Evolutionary conservation across 2,888 invertebrate species (phyloP), one percentile per base, ranked within the genome.

Genomic region (Cybosia mesomella): DNA sequence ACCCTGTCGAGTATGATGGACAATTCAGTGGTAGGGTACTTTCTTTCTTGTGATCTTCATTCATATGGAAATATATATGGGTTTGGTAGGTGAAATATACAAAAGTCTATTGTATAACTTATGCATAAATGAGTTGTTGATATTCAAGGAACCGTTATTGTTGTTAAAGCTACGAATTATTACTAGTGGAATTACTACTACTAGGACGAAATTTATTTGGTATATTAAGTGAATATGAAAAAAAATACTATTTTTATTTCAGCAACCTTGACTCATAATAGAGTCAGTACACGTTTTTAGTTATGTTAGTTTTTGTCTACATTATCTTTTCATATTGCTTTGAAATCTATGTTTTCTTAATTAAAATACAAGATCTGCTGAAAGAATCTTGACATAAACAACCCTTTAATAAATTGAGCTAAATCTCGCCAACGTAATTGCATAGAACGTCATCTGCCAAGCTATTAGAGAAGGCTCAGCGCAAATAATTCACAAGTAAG

Each of bases 381-480:
- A 49, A 61, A 61, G 28, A 8, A 15, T 21, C 18, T 28, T 15
- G 21, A 15, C 24, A 55, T 18, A 28, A 64, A 39, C 18, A 10
- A 58, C 3, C 70, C 65, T 55, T 67, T 65, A 75, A 78, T 76
- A 63, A 76, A 76, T 71, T 77, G 66, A 71, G 67, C 54, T 65
- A 67, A 79, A 77, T 75, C 71, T 59, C 67, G 54, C 43, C 55
- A 49, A 49, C 24, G 55, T 87, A 86, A 89, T 85, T 85, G 84
- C 80, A 86, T 85, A 82, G 87, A 86, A 83, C 83, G 82, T 87
- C 89, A 84, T 84, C 85, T 78, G 81, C 83, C 82, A 80, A 81
- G 84, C 80, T 81, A 81, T 81, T 82, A 84, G 73, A 77, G 75
- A 72, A 80, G 78, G 74, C 79, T 71, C 63, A 76, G 76, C 79